These are phyloP conservation scores for Phoeniculus purpureus DNA, from an alignment of 2,797 vertebrate genomes.

Conservation along the genomic window DNA sequence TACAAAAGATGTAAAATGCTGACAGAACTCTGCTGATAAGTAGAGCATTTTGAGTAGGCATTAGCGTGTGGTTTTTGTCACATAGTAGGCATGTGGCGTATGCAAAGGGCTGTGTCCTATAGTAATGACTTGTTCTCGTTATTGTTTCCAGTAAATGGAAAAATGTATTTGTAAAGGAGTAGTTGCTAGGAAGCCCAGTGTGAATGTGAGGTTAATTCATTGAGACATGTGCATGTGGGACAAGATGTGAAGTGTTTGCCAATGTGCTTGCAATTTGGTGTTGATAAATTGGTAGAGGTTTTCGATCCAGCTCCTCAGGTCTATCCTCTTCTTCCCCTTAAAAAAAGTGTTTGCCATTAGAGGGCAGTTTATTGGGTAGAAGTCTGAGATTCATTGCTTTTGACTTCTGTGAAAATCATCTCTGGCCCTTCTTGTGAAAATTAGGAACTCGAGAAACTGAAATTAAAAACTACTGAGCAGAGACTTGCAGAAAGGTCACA, in stretches of 20 bases:
- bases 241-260: not conserved
- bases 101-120: constrained; percentile 16
- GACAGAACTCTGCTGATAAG: not conserved
- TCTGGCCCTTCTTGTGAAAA: not conserved
- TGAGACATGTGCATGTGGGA: not conserved
- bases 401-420: not conserved
- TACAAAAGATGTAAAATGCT: not conserved
- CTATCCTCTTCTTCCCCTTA: not conserved
- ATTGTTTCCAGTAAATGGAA: constrained; percentile 46
- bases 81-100: constrained; percentile 34
- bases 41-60: constrained; percentile 3
- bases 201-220: constrained; percentile 27
- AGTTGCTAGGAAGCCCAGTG: constrained; percentile 10
- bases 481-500: not conserved
- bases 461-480: not conserved
- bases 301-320: not conserved
- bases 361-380: not conserved
- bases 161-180: constrained; percentile 24
- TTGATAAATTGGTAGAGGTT: not conserved
- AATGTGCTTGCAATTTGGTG: not conserved
- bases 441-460: not conserved
- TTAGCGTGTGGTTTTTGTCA: not conserved
- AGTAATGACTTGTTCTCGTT: constrained; percentile 39
- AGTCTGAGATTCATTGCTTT: not conserved
- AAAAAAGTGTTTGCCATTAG: not conserved